Conservation (phyloP, 2,888 invertebrate species). For the Drosophila heteroneura region DNA sequence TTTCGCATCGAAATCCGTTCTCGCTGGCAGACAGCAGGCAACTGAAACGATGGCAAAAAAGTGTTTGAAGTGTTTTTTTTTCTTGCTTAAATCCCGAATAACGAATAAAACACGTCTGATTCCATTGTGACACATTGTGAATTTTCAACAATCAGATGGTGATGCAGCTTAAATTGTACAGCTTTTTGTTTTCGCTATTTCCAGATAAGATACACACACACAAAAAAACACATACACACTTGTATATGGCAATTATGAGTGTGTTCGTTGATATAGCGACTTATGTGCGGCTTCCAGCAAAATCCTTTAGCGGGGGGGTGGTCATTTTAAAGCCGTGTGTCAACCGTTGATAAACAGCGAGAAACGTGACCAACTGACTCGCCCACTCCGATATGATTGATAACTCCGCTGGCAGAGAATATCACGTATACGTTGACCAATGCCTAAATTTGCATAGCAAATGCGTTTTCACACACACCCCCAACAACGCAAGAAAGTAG, state of each 20-base stretch:
- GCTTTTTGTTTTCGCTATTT: conserved; percentile 12
- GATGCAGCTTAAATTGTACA: conserved; percentile 76
- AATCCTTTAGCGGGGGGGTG: conserved; percentile 26
- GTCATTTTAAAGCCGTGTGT: conserved; percentile 26
- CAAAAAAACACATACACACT: conserved; percentile 32
- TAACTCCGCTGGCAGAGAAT: conserved; percentile 26
- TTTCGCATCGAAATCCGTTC: conserved; percentile 45
- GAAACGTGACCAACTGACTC: conserved; percentile 51
- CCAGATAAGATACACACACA: conserved; percentile 68
- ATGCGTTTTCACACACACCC: conserved; percentile 33
- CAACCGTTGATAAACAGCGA: conserved; percentile 46
- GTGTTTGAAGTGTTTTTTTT: neutral
- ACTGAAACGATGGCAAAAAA: conserved; percentile 48
- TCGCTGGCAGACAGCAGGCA: conserved; percentile 47
- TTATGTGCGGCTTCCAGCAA: conserved; percentile 25
- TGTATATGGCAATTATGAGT: conserved; percentile 41
- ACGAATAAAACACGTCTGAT: conserved; percentile 28
- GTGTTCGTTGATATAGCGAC: conserved; percentile 15
- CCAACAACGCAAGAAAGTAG: conserved; percentile 5
- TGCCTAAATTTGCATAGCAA: conserved; percentile 40
- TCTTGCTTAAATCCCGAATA: conserved; percentile 1
- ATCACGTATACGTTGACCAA: conserved; percentile 56
- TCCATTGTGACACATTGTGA: conserved; percentile 39
- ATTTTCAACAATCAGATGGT: conserved; percentile 39
- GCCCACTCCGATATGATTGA: conserved; percentile 40